Evolutionary conservation across 2,888 invertebrate genomes (phyloP).

Genomic region (Tineola bisselliella): DNA sequence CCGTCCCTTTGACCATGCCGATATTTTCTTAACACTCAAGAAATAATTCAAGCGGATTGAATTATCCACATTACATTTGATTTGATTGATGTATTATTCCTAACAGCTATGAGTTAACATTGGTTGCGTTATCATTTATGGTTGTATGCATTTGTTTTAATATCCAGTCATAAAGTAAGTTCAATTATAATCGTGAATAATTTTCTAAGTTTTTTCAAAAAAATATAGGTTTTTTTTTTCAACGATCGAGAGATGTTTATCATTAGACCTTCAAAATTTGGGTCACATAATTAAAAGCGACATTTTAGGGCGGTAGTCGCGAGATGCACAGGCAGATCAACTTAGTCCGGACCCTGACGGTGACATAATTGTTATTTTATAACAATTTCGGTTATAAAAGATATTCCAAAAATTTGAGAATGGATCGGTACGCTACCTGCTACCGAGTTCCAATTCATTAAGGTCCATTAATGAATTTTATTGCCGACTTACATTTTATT

Average conservation of each 20-base stretch:
- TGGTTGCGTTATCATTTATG: no score
- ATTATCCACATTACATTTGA: neutral
- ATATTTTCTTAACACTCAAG: slow-evolving; percentile 21
- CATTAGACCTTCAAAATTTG: slow-evolving; percentile 26
- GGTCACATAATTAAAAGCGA: slow-evolving; percentile 37
- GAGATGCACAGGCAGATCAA: slow-evolving; percentile 17
- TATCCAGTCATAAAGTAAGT: neutral
- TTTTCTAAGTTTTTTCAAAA: no score
- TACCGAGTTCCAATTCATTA: slow-evolving; percentile 59
- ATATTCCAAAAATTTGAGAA: slow-evolving; percentile 21
- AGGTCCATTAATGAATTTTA: slow-evolving; percentile 52
- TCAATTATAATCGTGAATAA: no score
- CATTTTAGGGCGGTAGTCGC: slow-evolving; percentile 11
- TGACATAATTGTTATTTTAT: slow-evolving; percentile 42
- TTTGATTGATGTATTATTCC: no score
- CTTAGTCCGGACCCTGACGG: slow-evolving; percentile 19
- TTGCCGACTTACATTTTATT: slow-evolving; percentile 47
- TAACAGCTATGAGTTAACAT: no score
- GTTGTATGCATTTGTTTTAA: neutral
- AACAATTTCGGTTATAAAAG: slow-evolving; percentile 31
- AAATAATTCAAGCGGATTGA: neutral
- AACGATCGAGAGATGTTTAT: neutral
- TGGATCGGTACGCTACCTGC: slow-evolving; percentile 47
- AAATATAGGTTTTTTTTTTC: neutral
- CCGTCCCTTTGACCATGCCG: slow-evolving; percentile 53